Evolutionary conservation across 2,113 vertebrate species (phyloP), one percentile per base, ranked within the genome.

Genomic region (Takifugu flavidus): DNA sequence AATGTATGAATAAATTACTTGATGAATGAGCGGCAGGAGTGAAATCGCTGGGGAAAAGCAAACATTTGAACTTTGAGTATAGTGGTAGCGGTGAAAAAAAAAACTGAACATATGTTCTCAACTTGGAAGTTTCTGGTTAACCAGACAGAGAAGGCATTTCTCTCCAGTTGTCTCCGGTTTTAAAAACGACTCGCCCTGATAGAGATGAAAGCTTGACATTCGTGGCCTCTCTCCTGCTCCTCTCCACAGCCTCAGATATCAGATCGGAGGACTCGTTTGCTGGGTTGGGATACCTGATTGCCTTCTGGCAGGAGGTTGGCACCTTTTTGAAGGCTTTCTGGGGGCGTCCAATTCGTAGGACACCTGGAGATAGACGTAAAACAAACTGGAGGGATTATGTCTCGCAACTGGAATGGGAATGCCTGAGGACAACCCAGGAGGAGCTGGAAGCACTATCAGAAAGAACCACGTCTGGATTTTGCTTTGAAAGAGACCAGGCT

Each of bases 1-100:
- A 77, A 86, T 74, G 72, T 83, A 78, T 82, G 83, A 83, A 87
- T 87, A 85, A 87, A 83, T 87, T 82, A 78, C 77, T 62, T 25
- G 29, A 77, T 84, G 74, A 85, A 82, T 72, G 75, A 82, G 75
- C 64, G 54, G 77, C 67, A 78, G 75, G 54, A 74, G 25, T 62
- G 62, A 77, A 86, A 68, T 71, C 68, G 70, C 67, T 59, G 43
- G 86, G 84, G 72, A 75, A 78, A 74, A 65, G 51, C 53, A 56
- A 62, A 78, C 71, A 81, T 70, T 68, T 80, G 62, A 72, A 82
- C 74, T 83, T 67, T 39, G 34, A 56, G 62, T 66, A 28, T 49
- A 68, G 72, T 46, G 53, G 68, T 14, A 2, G n/a, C 5, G 2
- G n/a, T 2, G 25, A 2, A 52, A 55, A 44, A 49, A 28, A 26